Evolutionary conservation across 2,888 invertebrate species (phyloP), one percentile per base, ranked within the genome.

Genomic region (Eumerus sabulonum): DNA sequence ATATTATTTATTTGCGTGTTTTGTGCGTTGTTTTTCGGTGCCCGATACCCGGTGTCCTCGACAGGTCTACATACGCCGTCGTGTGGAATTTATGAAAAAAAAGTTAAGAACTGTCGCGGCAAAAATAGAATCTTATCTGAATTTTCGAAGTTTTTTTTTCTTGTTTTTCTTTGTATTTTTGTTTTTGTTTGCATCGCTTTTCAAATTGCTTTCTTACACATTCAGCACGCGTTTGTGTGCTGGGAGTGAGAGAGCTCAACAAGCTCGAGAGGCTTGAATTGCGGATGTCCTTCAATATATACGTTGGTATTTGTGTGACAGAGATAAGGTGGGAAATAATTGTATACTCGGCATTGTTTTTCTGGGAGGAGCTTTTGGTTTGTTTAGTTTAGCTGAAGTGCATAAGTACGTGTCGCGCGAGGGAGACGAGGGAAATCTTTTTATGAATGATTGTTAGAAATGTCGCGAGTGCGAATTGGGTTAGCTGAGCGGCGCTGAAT

Each of bases 41-140:
- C 27, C 7, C 7, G 27, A 27, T 27, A 7, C 27, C 7, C 7
- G 7, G 27, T 54, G 71, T 50, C 50, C 54, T 54, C 59, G 70
- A 59, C 64, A 47, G 64, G 59, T 76, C 70, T 47, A 4, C n/a
- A n/a, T n/a, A n/a, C n/a, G 42, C 9, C 53, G 18, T 16, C n/a
- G 57, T 60, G 53, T 66, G 66, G 62, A 77, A 72, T 77, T 67
- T 40, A 38, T 9, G 47, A 45, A 48, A 66, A 54, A 60, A 35
- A 19, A 38, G 11, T 35, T 13, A 54, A 66, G 45, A 62, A 35
- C n/a, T 3, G 9, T 9, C 42, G 47, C 66, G 38, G 60, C 72
- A 76, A 76, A 71, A 71, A 71, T 71, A 76, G 60, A 77, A 77
- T 62, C 60, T 77, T 72, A 77, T 77, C 76, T 66, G 64, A 48